A percentile compares a stretch with the other conserved stretches of the same genome.
Evolutionary conservation across 1,140 invertebrate genomes (phyloP).

Genomic region (Coptotermes formosanus): DNA sequence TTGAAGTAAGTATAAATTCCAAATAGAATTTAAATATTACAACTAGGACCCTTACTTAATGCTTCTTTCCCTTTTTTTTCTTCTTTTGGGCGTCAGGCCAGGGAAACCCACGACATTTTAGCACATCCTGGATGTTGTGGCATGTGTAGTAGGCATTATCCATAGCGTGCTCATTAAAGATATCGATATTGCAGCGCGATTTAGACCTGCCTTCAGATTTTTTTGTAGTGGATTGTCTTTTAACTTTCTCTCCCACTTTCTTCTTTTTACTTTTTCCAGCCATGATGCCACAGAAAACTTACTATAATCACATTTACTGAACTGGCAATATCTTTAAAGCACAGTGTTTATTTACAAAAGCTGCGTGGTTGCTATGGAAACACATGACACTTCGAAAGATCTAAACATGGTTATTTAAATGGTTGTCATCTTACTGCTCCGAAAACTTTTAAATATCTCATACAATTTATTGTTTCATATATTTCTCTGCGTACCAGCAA

Average conservation of each 20-base stretch:
- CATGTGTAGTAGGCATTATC: conserved; percentile 86
- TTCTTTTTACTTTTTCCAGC: conserved; percentile 52
- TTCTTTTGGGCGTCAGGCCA: conserved; percentile 80
- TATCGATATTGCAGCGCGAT: conserved; percentile 66
- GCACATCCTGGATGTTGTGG: conserved; percentile 80
- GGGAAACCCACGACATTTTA: conserved; percentile 74
- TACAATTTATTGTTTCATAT: too few species aligned
- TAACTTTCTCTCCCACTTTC: conserved; percentile 49
- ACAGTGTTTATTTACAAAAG: neutral
- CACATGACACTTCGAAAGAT: too few species aligned
- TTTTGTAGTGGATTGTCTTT: conserved; percentile 54
- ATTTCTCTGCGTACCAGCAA: too few species aligned
- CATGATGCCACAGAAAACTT: conserved; percentile 32
- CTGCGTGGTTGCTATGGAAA: conserved; percentile 1
- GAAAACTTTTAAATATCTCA: too few species aligned
- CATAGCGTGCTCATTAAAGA: conserved; percentile 83
- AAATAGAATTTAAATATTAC: neutral
- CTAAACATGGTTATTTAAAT: too few species aligned
- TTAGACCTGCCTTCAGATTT: conserved; percentile 58
- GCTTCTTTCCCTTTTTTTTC: conserved; percentile 66
- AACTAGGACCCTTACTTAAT: neutral
- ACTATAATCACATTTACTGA: too few species aligned
- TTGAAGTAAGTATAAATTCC: too few species aligned
- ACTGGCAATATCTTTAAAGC: too few species aligned
- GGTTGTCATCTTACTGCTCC: too few species aligned